Conservation (phyloP, 2,888 invertebrate genomes). For the Diadromus collaris region DNA sequence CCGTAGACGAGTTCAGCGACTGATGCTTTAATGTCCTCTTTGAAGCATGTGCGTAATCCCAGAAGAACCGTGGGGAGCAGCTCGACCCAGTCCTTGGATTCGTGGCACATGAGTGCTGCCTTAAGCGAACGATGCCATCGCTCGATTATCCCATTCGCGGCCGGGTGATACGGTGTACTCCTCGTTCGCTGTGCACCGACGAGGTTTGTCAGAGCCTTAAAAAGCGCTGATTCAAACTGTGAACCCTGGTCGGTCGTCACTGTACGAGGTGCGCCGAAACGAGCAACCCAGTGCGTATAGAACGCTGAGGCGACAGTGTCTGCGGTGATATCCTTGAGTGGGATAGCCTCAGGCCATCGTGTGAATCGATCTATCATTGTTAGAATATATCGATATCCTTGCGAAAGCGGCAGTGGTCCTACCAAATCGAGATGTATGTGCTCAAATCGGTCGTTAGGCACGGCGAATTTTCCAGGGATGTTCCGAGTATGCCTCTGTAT, state of each 20-base stretch:
- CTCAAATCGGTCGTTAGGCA: constrained; percentile 39
- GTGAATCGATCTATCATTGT: constrained; percentile 71
- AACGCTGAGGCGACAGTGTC: constrained; percentile 67
- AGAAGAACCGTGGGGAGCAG: constrained; percentile 57
- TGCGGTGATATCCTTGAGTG: constrained; percentile 68
- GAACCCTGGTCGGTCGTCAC: constrained; percentile 71
- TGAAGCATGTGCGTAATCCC: constrained; percentile 55
- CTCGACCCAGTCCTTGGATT: constrained; percentile 47
- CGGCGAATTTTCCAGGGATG: constrained; percentile 8
- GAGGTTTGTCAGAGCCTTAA: constrained; percentile 53
- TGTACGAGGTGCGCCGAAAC: constrained; percentile 68
- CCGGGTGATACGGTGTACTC: constrained; percentile 53
- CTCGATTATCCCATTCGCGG: constrained; percentile 57
- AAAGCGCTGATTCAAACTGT: constrained; percentile 66
- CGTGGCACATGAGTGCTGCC: constrained; percentile 54
- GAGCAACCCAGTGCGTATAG: constrained; percentile 66
- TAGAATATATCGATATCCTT: constrained; percentile 69
- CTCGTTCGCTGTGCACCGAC: constrained; percentile 53
- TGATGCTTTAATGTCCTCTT: constrained; percentile 55
- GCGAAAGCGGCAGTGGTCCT: too few relatives aligned
- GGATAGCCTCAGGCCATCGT: constrained; percentile 70
- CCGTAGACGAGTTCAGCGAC: constrained; percentile 52
- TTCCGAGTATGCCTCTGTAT: constrained; percentile 38
- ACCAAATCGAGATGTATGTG: constrained; percentile 35
- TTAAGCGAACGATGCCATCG: constrained; percentile 56